These are phyloP conservation scores for Ceraclea dissimilis DNA, from an alignment of 2,888 invertebrate genomes.

Conservation along the genomic window DNA sequence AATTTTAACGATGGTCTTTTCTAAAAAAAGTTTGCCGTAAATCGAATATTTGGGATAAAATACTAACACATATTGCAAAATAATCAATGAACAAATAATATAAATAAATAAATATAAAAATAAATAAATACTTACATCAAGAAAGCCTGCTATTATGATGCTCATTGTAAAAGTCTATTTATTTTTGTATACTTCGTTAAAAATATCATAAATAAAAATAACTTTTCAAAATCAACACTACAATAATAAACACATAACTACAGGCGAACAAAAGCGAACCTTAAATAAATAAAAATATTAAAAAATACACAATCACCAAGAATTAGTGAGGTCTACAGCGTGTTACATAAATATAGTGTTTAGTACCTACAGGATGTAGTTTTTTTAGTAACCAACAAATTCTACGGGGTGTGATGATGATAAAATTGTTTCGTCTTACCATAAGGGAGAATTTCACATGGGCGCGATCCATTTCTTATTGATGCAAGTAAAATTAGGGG, in stretches of 20 bases:
- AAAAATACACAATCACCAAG: neutral
- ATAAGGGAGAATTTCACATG: conserved; percentile 16
- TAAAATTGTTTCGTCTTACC: conserved; percentile 11
- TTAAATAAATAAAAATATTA: neutral
- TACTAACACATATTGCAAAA: too few species aligned
- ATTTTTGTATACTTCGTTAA: neutral
- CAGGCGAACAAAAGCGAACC: neutral
- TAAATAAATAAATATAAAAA: neutral
- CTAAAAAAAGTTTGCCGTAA: too few species aligned
- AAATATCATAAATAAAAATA: neutral
- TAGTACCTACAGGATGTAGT: too few species aligned
- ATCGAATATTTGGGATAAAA: too few species aligned
- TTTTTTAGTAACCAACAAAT: neutral
- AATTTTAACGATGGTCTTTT: too few species aligned
- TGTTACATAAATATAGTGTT: neutral
- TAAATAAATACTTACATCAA: conserved; percentile 19
- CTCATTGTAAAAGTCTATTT: conserved; percentile 12
- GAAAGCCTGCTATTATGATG: conserved; percentile 22
- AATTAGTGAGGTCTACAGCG: neutral
- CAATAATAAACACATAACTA: neutral
- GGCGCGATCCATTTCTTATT: conserved; percentile 16
- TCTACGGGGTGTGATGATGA: too few species aligned
- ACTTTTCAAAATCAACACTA: neutral
- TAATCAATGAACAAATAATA: neutral
- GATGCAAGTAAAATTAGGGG: too few species aligned